Evolutionary conservation across 2,113 vertebrate species (phyloP), one percentile per base, ranked within the genome.

Genomic region (Tragelaphus strepsiceros): DNA sequence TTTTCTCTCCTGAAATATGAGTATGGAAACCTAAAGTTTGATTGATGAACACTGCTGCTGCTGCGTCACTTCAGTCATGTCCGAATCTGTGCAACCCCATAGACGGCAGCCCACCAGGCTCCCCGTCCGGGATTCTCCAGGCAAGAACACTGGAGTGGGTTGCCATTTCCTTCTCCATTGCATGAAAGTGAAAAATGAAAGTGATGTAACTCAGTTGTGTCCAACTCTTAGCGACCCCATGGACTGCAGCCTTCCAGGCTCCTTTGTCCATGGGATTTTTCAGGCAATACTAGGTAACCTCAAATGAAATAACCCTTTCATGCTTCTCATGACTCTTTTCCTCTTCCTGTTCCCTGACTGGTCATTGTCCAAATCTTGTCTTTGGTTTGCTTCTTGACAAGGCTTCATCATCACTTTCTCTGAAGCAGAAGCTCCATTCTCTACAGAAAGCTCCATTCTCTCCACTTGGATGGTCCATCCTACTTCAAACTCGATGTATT

Each of bases 191-290:
- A 30, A 61, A 62, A 62, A 13, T 15, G 59, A 62, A 62, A 7
- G 59, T 30, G 59, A 62, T 0, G 26, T 30, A 12, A 1, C 59
- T 28, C 26, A 28, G 59, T 30, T 0, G 2, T 61, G 59, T 28
- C 26, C 1, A 0, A 28, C 59, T 28, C 12, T 28, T 28, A 14
- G 59, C 2, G 2, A 61, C 12, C 12, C 12, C 59, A 3, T 30
- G 59, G 12, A 61, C 5, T 61, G 59, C 59, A 61, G 59, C 59
- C 26, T 6, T 3, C 59, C 26, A 61, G 59, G 26, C 26, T 61
- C 26, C 59, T 61, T 13, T 1, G 0, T 61, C 59, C 59, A 14
- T 61, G 59, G 59, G 59, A 61, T 61, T 61, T 61, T 61, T 2
- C 59, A 61, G 59, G 59, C 59, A 24, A 11, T 9, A 11, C 2